Base-by-base conservation (phyloP, 2,888 invertebrate genomes). In the Selenia dentaria region DNA sequence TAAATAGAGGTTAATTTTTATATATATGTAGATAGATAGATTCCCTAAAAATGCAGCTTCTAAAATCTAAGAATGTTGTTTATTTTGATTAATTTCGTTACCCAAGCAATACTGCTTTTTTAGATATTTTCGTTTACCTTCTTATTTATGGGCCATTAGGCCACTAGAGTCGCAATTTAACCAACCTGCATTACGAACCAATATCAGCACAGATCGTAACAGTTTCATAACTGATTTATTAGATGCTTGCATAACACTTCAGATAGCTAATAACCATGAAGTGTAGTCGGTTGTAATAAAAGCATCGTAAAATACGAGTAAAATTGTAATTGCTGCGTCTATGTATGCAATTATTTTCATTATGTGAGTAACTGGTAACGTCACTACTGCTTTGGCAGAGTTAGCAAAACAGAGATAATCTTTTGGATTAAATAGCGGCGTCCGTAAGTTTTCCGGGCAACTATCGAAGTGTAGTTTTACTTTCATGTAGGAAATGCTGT, bases 401-500 rank as follows among this genome's bases (percentile, higher is more conserved):
- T 48, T 59, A 38, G 54, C 14, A 10, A 31, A 39, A 35, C 34
- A 38, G 39, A 37, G 29, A 33, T 47, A 54, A 56, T 57, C 52
- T 46, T 34, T 43, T 35, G 36, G 42, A 33, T 42, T 51, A 33
- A 24, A 41, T 47, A 39, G 34, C 41, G 31, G 54, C 58, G 55
- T 59, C 50, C 49, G 52, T 46, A 38, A 50, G 77, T 79, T 82
- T 88, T 83, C 84, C 84, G 82, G 73, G 63, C 74, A 62, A 66
- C 74, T 75, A 72, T 68, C 74, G 64, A 67, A 67, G 64, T 74
- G 74, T 65, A 56, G 81, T 86, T 87, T 88, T 89, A 90, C 89
- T 90, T 89, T 89, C 90, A 81, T 87, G 80, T 83, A 87, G 88
- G 88, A 88, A 89, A 83, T 83, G 82, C 77, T 88, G 75, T 90